A percentile compares a stretch with the other conserved stretches of the same genome.
These are phyloP conservation scores for Nettapus auritus DNA, from an alignment of 2,113 vertebrate species.

Conservation along the genomic window DNA sequence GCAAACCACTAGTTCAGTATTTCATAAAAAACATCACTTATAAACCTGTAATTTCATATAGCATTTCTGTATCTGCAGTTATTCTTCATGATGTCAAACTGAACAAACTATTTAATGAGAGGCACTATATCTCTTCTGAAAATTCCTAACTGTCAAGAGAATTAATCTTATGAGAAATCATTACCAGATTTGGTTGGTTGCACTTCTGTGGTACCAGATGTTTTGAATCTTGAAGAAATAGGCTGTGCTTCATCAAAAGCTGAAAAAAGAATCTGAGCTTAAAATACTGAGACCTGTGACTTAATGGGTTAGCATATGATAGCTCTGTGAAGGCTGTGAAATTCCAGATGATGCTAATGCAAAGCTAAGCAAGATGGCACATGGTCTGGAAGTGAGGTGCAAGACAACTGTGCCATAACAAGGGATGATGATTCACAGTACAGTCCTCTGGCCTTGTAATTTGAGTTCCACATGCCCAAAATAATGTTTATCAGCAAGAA, in stretches of 20 bases:
- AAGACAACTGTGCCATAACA: not conserved
- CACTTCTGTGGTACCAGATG: conserved; percentile 26
- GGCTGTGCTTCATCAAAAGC: conserved; percentile 66
- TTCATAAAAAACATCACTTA: not conserved
- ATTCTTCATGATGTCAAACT: not conserved
- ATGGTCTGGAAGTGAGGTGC: not conserved
- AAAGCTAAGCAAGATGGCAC: not conserved
- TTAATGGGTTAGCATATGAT: not conserved
- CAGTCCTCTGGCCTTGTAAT: not conserved
- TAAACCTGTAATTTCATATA: not conserved
- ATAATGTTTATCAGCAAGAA: not conserved
- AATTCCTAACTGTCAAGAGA: not conserved
- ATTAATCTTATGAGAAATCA: conserved; percentile 17
- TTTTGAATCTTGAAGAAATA: conserved; percentile 68
- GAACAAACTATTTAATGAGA: not conserved
- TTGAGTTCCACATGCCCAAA: not conserved
- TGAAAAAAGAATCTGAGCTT: conserved; percentile 67
- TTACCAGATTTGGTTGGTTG: conserved; percentile 59
- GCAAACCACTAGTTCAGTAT: not conserved
- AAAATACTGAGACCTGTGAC: not conserved
- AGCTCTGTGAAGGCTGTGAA: not conserved
- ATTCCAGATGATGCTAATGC: not conserved
- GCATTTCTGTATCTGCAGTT: not conserved
- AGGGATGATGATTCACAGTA: not conserved
- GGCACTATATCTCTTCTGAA: not conserved